Evolutionary conservation across 2,113 vertebrate species (phyloP), one percentile per base, ranked within the genome.

Genomic region (Stomatorhinus ivindoensis): DNA sequence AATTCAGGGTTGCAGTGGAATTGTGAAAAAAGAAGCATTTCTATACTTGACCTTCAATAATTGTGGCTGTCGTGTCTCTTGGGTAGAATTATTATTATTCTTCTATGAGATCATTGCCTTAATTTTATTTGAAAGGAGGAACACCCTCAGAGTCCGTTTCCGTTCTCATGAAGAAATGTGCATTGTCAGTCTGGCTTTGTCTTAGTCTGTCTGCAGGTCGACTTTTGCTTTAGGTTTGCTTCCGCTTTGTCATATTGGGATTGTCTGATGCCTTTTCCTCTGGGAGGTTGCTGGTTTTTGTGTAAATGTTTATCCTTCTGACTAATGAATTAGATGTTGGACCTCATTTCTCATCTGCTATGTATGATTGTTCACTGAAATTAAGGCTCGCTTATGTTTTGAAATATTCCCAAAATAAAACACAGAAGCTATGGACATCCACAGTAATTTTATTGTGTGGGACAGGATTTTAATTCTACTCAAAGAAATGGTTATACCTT

Each of bases 91-190:
- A 1, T 85, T 80, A 88, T 91, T 53, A 87, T 87, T 53, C 58
- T 73, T 65, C 42, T 48, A 31, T 88, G 61, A 48, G 58, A 88
- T 24, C 27, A 17, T 21, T 42, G 44, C n/a, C 15, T 83, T 83
- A 31, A 35, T 53, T 73, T 53, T 7, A 21, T 27, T 88, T 76
- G 61, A 13, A 73, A 50, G 19, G 44, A 89, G 61, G 88, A 84
- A 88, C 86, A 89, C 85, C n/a, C 50, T 58, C 65, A 83, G 48
- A 46, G 2, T 6, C 84, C 24, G 61, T 90, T 90, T 91, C 88
- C 82, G 84, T 90, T 90, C 84, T 44, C 69, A 46, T 73, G 80
- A 48, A 80, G 84, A 90, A 89, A 87, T 89, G 35, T 35, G 17
- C 2, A 80, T 53, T 51, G 44, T 87, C 35, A 44, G 15, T 88